Evolutionary conservation across 2,888 invertebrate genomes (phyloP).

Genomic region (Calameuta idolon): DNA sequence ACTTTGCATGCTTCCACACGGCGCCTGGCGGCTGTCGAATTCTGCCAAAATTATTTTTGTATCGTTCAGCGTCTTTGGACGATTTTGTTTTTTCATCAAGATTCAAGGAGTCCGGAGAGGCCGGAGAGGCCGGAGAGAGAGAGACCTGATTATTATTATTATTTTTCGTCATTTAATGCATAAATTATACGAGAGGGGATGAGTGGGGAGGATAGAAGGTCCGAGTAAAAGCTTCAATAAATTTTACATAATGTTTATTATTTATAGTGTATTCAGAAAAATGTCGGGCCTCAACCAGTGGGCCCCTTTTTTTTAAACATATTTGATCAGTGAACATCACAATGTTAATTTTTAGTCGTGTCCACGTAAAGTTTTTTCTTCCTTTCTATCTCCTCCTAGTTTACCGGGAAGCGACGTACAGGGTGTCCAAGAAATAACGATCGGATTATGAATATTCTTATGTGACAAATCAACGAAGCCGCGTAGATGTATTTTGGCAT

Average conservation of each 20-base stretch:
- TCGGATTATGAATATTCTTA: too few species aligned
- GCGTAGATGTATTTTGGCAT: too few species aligned
- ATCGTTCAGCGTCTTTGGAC: too few species aligned
- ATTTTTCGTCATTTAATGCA: too few species aligned
- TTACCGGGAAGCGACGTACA: constrained; percentile 40
- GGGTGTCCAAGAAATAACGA: constrained; percentile 32
- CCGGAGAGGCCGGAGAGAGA: too few species aligned
- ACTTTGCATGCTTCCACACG: too few species aligned
- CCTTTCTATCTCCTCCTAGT: constrained; percentile 23
- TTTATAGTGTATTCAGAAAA: constrained; percentile 58
- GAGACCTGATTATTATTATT: too few species aligned
- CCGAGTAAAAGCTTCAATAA: constrained; percentile 30
- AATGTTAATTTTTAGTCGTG: constrained; percentile 54
- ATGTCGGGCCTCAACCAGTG: constrained; percentile 62
- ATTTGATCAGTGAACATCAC: constrained; percentile 61
- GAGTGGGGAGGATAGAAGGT: not conserved
- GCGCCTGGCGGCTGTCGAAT: too few species aligned
- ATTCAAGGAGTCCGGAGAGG: too few species aligned
- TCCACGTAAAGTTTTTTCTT: constrained; percentile 43
- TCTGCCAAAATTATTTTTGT: too few species aligned
- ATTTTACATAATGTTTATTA: constrained; percentile 64
- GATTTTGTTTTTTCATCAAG: too few species aligned
- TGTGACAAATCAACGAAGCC: too few species aligned
- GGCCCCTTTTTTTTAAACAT: constrained; percentile 52
- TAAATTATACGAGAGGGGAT: not conserved